Evolutionary conservation across 2,888 invertebrate genomes (phyloP).

Genomic region (Tenthredo mesomela): DNA sequence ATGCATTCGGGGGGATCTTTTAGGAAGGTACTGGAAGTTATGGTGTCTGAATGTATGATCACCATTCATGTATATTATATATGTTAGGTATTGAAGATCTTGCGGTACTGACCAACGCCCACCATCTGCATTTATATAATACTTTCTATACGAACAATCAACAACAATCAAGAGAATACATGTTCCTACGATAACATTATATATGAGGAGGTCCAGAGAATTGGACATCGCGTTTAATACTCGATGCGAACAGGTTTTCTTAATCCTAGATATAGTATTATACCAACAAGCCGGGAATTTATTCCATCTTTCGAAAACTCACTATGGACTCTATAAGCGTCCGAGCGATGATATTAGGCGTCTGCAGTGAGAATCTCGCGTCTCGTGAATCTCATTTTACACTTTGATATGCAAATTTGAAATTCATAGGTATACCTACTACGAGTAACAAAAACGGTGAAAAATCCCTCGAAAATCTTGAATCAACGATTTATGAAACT

Average conservation of each 20-base stretch:
- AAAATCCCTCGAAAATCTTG: not conserved
- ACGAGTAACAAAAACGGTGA: no score
- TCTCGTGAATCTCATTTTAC: not conserved
- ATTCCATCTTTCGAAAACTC: conserved; percentile 22
- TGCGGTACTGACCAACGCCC: not conserved
- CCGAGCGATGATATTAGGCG: not conserved
- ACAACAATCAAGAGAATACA: conserved; percentile 33
- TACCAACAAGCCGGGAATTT: conserved; percentile 4
- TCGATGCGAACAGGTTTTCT: conserved; percentile 34
- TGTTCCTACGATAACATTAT: conserved; percentile 3
- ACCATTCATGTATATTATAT: not conserved
- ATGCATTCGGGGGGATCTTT: not conserved
- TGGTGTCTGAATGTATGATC: not conserved
- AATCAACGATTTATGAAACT: not conserved
- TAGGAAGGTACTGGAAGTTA: not conserved
- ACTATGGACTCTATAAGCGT: not conserved
- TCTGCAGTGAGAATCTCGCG: not conserved
- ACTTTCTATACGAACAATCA: conserved; percentile 32
- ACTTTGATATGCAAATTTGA: not conserved
- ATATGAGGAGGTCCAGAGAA: conserved; percentile 38
- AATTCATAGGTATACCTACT: no score
- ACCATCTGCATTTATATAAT: conserved; percentile 20
- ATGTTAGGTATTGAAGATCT: not conserved
- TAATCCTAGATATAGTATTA: conserved; percentile 3
- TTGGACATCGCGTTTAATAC: conserved; percentile 13